A percentile compares a stretch with the other conserved stretches of the same genome.
phyloP scores from a whole-genome alignment of 2,888 invertebrate species.

The Heteropelma amictum region DNA sequence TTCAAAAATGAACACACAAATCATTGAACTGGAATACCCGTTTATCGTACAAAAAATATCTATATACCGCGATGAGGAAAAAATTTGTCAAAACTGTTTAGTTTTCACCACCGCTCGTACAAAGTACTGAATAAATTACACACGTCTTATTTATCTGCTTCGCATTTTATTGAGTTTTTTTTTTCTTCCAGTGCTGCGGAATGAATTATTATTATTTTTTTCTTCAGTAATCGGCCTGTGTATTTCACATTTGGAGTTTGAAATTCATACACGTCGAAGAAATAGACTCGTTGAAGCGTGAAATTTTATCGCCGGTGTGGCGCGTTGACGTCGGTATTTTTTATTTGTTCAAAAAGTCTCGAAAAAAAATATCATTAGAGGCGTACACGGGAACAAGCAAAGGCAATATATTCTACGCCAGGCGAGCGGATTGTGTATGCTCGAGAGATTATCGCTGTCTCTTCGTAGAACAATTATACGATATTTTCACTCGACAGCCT shows the following conservation, averaged over 20 bases:
- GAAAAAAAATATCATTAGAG: neutral
- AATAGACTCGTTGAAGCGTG: neutral
- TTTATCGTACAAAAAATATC: neutral
- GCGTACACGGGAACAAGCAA: neutral
- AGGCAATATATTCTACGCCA: neutral
- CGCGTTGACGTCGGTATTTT: neutral
- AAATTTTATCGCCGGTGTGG: neutral
- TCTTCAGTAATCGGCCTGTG: too few relatives aligned
- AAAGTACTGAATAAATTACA: too few relatives aligned
- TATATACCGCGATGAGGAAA: too few relatives aligned
- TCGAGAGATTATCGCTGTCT: neutral
- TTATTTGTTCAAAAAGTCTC: neutral
- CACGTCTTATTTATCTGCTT: too few relatives aligned
- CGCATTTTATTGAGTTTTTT: too few relatives aligned
- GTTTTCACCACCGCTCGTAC: too few relatives aligned
- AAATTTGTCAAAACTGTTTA: too few relatives aligned
- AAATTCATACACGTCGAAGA: too few relatives aligned
- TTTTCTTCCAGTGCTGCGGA: too few relatives aligned
- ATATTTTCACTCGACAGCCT: neutral
- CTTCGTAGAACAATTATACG: conserved; percentile 7
- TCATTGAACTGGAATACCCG: neutral
- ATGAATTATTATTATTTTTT: too few relatives aligned
- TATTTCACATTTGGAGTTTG: too few relatives aligned
- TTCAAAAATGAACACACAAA: conserved; percentile 6
- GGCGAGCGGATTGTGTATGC: conserved; percentile 3